Base-by-base conservation (phyloP, 2,888 invertebrate species). In the Ecliptopera silaceata region DNA sequence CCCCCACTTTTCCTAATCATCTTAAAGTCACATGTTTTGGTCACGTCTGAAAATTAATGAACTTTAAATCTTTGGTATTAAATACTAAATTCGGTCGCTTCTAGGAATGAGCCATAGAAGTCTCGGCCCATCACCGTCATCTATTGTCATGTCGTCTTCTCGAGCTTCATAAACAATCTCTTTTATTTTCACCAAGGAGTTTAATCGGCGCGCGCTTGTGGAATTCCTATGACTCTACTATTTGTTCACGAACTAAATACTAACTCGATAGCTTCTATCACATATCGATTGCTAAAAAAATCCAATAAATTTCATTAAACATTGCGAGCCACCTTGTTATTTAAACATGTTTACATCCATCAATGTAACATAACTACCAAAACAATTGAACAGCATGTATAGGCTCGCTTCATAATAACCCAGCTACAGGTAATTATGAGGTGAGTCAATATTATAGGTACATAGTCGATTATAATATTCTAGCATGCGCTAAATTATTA, bases 81-180 rank as follows among this genome's bases (percentile, higher is more conserved):
- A 87, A 88, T 83, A 78, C 86, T 74, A 86, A 75, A 84, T 89
- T 90, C 68, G 84, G 74, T 79, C 78, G 84, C 67, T 70, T 63
- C 68, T 69, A 65, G 60, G 61, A 61, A 72, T 71, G 70, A 69
- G 70, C 78, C 71, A 66, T 75, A 75, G 68, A 72, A 78, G 82
- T 76, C 81, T 81, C 77, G 80, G 80, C 83, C 81, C 85, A 88
- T 90, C 90, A 86, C 78, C 80, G 83, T 80, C 82, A 78, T 85
- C 89, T 88, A 89, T 89, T 90, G 89, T 90, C 85, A 86, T 85
- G 91, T 84, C 86, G 91, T 84, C 86, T 87, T 85, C 89, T 84
- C 79, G 79, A 79, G 82, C 85, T 86, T 88, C 87, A 88, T 89
- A 89, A 88, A 88, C 88, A 89, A 87, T 87, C 84, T 90, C 84